A percentile compares a stretch with the other conserved stretches of the same genome.
Evolutionary conservation across 2,888 invertebrate species (phyloP).

Genomic region (Temnothorax unifasciatus): DNA sequence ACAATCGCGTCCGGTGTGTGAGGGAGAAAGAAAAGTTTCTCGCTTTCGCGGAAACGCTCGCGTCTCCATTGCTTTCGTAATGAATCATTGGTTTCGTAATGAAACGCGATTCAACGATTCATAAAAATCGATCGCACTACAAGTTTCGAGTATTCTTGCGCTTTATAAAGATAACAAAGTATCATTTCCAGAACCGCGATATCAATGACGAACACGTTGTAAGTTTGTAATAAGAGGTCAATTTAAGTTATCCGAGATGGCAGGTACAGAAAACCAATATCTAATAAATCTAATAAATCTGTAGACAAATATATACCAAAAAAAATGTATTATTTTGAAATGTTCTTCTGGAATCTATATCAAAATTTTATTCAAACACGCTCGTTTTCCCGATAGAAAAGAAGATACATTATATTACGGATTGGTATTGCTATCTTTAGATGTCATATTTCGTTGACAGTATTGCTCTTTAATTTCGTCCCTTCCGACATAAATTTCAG

Average conservation of each 20-base stretch:
- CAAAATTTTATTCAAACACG: neutral
- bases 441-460: slow-evolving; percentile 46
- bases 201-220: neutral
- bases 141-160: neutral
- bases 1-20: neutral
- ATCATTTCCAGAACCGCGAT: neutral
- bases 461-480: slow-evolving; percentile 59
- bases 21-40: neutral
- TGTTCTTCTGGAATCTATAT: neutral
- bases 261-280: neutral
- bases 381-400: neutral
- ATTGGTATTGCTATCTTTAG: slow-evolving; percentile 9
- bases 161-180: slow-evolving; percentile 9
- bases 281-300: neutral
- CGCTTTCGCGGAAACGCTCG: neutral
- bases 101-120: neutral
- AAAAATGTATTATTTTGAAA: neutral
- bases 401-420: neutral
- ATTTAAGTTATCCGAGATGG: neutral
- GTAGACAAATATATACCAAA: neutral
- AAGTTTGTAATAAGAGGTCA: neutral
- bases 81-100: neutral
- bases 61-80: neutral
- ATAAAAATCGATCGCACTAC: neutral
- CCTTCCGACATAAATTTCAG: slow-evolving; percentile 60